These are phyloP conservation scores for Mobula hypostoma DNA, from an alignment of 2,113 vertebrate species.

Conservation along the genomic window DNA sequence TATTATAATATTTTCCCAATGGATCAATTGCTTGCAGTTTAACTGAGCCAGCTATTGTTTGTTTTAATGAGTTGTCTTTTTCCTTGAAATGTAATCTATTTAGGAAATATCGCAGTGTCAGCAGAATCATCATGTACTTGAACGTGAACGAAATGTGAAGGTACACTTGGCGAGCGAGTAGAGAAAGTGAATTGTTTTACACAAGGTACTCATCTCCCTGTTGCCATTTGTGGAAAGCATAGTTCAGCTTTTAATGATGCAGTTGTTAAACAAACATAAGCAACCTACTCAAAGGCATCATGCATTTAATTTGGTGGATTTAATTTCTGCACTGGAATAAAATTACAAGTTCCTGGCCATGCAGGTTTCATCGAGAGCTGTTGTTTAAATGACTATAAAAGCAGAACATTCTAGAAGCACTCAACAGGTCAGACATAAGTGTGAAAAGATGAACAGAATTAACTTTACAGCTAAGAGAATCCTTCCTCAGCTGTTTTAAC, in stretches of 20 bases:
- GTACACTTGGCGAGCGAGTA: neutral
- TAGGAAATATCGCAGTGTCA: neutral
- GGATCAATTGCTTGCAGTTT: neutral
- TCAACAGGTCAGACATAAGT: too few species aligned
- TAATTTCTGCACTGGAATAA: neutral
- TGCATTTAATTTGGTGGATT: neutral
- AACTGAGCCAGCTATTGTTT: constrained; percentile 1
- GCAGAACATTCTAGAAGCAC: too few species aligned
- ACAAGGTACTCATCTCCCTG: neutral
- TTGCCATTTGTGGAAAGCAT: neutral
- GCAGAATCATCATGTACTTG: neutral
- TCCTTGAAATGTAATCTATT: constrained; percentile 24
- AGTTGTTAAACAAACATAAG: neutral
- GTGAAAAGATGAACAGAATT: too few species aligned
- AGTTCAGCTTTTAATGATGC: neutral
- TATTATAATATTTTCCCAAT: neutral
- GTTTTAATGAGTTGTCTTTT: constrained; percentile 29
- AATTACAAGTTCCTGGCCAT: neutral
- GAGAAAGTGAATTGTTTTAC: neutral
- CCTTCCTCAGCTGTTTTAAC: neutral
- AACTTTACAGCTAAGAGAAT: too few species aligned
- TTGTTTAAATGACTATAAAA: neutral
- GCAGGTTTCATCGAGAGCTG: neutral
- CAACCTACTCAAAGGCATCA: neutral
- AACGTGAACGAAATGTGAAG: neutral